Evolutionary conservation across 2,888 invertebrate species (phyloP).

Genomic region (Microchrysa polita): DNA sequence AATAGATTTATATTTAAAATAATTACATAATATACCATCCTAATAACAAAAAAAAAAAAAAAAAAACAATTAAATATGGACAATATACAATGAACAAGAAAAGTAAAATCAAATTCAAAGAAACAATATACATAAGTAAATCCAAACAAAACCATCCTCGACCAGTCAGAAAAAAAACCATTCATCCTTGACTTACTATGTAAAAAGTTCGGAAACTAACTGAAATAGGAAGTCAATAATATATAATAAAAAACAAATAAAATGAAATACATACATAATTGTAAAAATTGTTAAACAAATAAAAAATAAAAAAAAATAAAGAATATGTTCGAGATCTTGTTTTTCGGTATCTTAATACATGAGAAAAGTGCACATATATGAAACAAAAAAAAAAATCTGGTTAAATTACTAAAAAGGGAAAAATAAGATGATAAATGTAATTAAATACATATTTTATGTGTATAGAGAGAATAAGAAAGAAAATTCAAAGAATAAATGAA

Average conservation of each 20-base stretch:
- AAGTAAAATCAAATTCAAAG: background rate
- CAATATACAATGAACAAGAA: slow-evolving; percentile 25
- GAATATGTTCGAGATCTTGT: slow-evolving; percentile 23
- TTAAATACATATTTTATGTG: slow-evolving; percentile 30
- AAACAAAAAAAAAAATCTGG: slow-evolving; percentile 13
- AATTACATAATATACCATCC: background rate
- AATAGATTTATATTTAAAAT: background rate
- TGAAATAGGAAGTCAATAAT: slow-evolving; percentile 4
- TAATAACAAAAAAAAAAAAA: background rate
- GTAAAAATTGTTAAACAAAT: slow-evolving; percentile 31
- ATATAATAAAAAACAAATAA: slow-evolving; percentile 13
- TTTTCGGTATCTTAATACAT: slow-evolving; percentile 24
- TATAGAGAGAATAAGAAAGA: slow-evolving; percentile 7
- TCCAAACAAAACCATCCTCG: slow-evolving; percentile 3
- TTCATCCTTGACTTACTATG: background rate
- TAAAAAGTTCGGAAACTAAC: background rate
- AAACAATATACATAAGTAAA: too few species aligned
- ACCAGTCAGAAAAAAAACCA: background rate
- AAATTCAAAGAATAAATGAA: slow-evolving; percentile 2
- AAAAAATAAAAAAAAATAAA: background rate
- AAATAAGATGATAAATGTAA: slow-evolving; percentile 26
- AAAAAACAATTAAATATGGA: slow-evolving; percentile 5
- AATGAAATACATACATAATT: background rate
- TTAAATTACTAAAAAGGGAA: too few species aligned
- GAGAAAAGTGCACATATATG: background rate